A percentile compares a stretch with the other conserved stretches of the same genome.
phyloP scores from a whole-genome alignment of 2,113 vertebrate species.

The Emydocephalus ijimae region DNA sequence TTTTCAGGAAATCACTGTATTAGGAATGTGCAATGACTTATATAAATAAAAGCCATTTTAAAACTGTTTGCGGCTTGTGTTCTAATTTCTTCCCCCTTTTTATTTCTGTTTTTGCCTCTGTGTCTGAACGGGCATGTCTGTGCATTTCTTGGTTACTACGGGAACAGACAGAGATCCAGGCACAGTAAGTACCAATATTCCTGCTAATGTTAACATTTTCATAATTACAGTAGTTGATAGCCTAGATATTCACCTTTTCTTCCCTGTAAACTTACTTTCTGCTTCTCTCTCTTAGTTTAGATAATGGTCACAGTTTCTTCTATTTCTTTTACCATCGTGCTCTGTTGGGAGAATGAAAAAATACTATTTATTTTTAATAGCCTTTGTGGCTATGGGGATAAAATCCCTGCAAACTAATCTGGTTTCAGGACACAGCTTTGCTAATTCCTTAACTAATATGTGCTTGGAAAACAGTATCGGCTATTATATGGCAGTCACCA shows the following conservation, averaged over 20 bases:
- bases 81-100: constrained; percentile 82
- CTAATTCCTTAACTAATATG: constrained; percentile 5
- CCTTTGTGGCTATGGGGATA: constrained; percentile 1
- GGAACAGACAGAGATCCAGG: constrained; percentile 90
- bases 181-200: constrained; percentile 86
- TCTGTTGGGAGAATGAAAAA: constrained; percentile 1
- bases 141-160: constrained; percentile 81
- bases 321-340: background rate
- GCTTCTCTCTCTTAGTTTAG: constrained; percentile 24
- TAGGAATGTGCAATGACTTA: constrained; percentile 84
- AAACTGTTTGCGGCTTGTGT: constrained; percentile 79
- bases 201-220: constrained; percentile 47
- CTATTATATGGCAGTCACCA: constrained; percentile 12
- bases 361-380: background rate
- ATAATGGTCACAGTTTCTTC: background rate
- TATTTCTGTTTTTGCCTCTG: constrained; percentile 83
- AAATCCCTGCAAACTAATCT: constrained; percentile 22
- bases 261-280: constrained; percentile 5
- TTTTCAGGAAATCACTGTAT: constrained; percentile 83
- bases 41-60: constrained; percentile 85
- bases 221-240: constrained; percentile 15
- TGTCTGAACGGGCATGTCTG: constrained; percentile 82
- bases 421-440: constrained; percentile 8
- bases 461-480: constrained; percentile 26
- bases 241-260: constrained; percentile 1